These are phyloP conservation scores for Rotaria macrura DNA, from an alignment of 2,888 invertebrate genomes.

Conservation along the genomic window DNA sequence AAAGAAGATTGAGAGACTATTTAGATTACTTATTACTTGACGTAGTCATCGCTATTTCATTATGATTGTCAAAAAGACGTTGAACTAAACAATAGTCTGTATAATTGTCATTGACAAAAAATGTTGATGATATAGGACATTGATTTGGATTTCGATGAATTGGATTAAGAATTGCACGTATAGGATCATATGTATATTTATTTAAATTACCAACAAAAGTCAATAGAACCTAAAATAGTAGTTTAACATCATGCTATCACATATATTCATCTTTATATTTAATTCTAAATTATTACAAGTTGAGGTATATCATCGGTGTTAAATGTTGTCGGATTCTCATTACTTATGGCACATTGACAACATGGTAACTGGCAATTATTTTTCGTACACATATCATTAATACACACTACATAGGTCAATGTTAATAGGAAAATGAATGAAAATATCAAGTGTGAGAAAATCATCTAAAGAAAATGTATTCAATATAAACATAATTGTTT, in stretches of 20 bases:
- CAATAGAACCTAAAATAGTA: not conserved
- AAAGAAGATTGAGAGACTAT: too few species aligned
- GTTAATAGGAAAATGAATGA: not conserved
- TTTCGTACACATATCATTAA: not conserved
- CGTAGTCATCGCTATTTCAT: constrained; percentile 27
- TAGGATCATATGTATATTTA: not conserved
- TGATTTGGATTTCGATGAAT: constrained; percentile 29
- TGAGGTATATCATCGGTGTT: not conserved
- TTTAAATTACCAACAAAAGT: constrained; percentile 21
- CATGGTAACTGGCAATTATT: not conserved
- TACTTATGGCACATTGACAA: not conserved
- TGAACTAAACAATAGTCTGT: constrained; percentile 32
- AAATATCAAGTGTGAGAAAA: not conserved
- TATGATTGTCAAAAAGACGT: constrained; percentile 29
- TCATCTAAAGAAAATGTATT: not conserved
- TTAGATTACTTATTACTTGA: not conserved
- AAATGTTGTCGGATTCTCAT: not conserved
- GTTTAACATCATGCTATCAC: too few species aligned
- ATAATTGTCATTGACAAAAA: constrained; percentile 25
- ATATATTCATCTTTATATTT: too few species aligned
- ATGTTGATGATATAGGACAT: constrained; percentile 32
- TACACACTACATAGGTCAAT: not conserved
- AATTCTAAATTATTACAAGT: not conserved
- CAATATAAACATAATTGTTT: too few species aligned
- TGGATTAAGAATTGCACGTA: constrained; percentile 26